These are phyloP conservation scores for Gymnothorax javanicus DNA, from an alignment of 2,797 vertebrate species.

Conservation along the genomic window DNA sequence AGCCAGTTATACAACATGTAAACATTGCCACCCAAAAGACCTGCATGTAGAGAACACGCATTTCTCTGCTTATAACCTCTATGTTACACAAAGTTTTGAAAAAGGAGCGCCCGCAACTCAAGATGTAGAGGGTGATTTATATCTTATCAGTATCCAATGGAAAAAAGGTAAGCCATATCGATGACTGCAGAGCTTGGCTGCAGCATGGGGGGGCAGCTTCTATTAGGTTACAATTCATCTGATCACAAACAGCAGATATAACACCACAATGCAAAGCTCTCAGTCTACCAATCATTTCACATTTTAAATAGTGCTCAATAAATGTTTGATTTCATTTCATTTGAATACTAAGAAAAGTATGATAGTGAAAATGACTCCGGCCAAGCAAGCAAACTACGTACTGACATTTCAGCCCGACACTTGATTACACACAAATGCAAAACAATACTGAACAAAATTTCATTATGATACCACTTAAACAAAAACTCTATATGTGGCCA, in stretches of 20 bases:
- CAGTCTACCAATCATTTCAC: background rate
- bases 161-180: background rate
- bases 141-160: slow-evolving; percentile 4
- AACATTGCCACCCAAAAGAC: background rate
- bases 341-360: too few relatives aligned
- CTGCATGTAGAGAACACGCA: background rate
- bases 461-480: background rate
- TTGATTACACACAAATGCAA: background rate
- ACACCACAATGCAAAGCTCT: background rate
- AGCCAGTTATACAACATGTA: slow-evolving; percentile 17
- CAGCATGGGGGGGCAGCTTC: background rate
- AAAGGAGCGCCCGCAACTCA: background rate
- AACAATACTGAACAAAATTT: background rate
- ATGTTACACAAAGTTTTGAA: background rate
- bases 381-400: background rate
- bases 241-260: background rate
- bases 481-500: background rate
- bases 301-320: too few relatives aligned
- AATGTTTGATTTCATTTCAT: too few relatives aligned
- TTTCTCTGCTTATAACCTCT: background rate
- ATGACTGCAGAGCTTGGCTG: background rate
- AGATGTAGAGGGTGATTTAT: slow-evolving; percentile 1
- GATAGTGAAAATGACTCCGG: too few relatives aligned
- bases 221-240: background rate
- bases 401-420: background rate